Evolutionary conservation across 2,888 invertebrate species (phyloP).

Genomic region (Piscicola geometra): DNA sequence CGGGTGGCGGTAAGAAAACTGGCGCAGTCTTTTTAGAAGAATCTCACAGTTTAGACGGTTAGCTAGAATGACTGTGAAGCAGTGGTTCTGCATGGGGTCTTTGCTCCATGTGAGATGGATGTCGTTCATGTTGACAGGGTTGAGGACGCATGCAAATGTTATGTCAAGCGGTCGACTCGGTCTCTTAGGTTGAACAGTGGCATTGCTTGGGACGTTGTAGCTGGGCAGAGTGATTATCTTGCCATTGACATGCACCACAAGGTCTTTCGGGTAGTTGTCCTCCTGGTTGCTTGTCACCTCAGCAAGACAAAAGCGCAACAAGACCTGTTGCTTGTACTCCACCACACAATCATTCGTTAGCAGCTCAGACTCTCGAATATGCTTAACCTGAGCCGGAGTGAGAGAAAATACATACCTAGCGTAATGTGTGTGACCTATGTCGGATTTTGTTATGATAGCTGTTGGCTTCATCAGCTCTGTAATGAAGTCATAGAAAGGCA

Average conservation of each 20-base stretch:
- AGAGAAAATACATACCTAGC: conserved; percentile 3
- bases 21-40: conserved; percentile 15
- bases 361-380: conserved; percentile 27
- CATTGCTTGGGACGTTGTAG: neutral
- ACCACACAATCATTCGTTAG: conserved; percentile 33
- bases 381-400: conserved; percentile 30
- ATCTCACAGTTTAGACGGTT: conserved; percentile 15
- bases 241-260: conserved; percentile 84
- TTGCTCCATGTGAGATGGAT: conserved; percentile 85
- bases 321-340: conserved; percentile 34
- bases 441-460: neutral
- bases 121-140: conserved; percentile 63
- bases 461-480: conserved; percentile 32
- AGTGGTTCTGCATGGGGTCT: conserved; percentile 64
- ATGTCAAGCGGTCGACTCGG: conserved; percentile 93
- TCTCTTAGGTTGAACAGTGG: conserved; percentile 63
- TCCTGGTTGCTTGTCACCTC: conserved; percentile 85
- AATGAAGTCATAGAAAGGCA: conserved; percentile 34
- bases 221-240: conserved; percentile 78
- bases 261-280: conserved; percentile 85
- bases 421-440: neutral
- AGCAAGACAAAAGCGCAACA: conserved; percentile 69
- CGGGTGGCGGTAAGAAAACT: neutral
- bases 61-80: conserved; percentile 8
- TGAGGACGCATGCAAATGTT: conserved; percentile 60